Evolutionary conservation across 1,140 invertebrate species (phyloP).

Genomic region (Micrasema minimum): DNA sequence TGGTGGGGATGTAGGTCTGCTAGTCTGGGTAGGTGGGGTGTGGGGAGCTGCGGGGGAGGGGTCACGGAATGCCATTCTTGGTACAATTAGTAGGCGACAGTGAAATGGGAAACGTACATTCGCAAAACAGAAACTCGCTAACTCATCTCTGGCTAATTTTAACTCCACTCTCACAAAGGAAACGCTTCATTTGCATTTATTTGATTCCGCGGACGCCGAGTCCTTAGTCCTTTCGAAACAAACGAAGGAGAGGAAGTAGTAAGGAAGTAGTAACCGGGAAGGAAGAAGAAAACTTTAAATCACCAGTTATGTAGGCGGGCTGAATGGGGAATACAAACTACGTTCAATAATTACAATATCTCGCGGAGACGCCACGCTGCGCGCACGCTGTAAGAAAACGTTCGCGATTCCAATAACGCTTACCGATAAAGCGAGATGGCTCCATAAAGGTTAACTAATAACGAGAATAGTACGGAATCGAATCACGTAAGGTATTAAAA

Average conservation of each 20-base stretch:
- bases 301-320: no score
- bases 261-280: background rate
- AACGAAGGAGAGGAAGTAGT: conserved; percentile 15
- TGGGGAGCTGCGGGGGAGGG: background rate
- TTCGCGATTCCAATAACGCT: no score
- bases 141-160: conserved; percentile 50
- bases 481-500: conserved; percentile 19
- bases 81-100: conserved; percentile 41
- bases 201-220: conserved; percentile 31
- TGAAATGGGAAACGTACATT: conserved; percentile 37
- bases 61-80: background rate
- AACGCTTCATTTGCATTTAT: conserved; percentile 43
- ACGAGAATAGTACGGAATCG: background rate
- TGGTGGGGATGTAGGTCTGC: background rate
- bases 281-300: background rate
- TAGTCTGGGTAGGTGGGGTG: background rate
- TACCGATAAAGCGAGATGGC: conserved; percentile 1
- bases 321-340: no score
- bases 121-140: conserved; percentile 38
- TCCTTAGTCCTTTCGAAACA: conserved; percentile 38
- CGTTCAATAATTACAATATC: no score
- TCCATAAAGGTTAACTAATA: background rate
- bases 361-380: no score
- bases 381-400: no score
- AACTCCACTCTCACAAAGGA: conserved; percentile 43